Percentiles rank a stretch among this genome's conserved stretches.
Evolutionary conservation across 2,797 vertebrate genomes (phyloP).

Genomic region (Chaetodon trifasciatus): DNA sequence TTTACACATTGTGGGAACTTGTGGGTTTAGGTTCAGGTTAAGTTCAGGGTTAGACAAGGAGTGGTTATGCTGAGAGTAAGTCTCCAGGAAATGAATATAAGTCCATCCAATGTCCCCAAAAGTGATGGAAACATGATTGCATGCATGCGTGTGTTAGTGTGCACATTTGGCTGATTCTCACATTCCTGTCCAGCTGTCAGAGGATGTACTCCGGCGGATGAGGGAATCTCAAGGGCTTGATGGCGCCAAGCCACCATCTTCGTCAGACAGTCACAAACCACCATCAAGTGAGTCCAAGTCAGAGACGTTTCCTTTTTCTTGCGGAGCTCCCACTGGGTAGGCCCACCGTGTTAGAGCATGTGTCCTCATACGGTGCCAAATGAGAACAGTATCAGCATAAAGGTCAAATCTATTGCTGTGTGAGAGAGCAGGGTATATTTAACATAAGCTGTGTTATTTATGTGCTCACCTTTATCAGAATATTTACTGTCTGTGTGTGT

Average conservation of each 20-base stretch:
- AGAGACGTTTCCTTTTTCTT: conserved; percentile 5
- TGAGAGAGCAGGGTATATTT: neutral
- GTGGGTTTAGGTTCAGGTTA: too few species aligned
- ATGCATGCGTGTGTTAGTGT: conserved; percentile 6
- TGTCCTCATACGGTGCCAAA: neutral
- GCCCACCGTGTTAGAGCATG: neutral
- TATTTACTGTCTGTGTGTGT: neutral
- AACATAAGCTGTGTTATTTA: neutral
- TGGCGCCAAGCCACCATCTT: conserved; percentile 38
- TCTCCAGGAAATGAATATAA: too few species aligned
- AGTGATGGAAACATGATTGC: too few species aligned
- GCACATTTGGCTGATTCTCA: conserved; percentile 16
- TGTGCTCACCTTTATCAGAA: neutral
- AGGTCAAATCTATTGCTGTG: neutral
- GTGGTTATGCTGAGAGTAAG: too few species aligned
- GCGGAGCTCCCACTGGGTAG: neutral
- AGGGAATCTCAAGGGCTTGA: conserved; percentile 67
- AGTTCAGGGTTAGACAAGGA: too few species aligned
- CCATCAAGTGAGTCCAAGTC: conserved; percentile 65
- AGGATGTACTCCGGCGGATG: conserved; percentile 83
- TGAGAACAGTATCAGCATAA: conserved; percentile 7
- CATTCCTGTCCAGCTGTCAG: conserved; percentile 79
- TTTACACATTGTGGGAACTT: too few species aligned
- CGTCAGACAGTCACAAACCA: conserved; percentile 54
- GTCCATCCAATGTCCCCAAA: too few species aligned